phyloP scores from a whole-genome alignment of 92 coral and sea anemone species.

The Nematostella vectensis region DNA sequence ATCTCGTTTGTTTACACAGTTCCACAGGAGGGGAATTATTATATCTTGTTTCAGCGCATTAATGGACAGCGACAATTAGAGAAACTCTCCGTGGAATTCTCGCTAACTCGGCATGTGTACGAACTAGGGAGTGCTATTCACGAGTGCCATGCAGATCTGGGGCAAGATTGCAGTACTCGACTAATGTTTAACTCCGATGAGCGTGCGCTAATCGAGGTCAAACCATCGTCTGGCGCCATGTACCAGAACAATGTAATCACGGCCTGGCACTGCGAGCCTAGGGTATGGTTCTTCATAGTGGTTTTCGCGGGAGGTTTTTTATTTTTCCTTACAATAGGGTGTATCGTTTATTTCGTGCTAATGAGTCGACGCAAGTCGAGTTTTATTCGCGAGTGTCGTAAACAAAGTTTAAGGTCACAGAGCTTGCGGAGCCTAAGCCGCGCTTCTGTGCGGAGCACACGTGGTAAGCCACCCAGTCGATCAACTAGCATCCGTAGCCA shows the following conservation, averaged over 20 bases:
- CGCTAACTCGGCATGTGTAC: constrained; percentile 45
- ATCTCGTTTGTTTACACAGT: constrained; percentile 48
- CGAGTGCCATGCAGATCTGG: constrained; percentile 44
- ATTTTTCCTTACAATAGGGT: constrained; percentile 14
- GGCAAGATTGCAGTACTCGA: constrained; percentile 43
- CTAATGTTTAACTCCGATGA: constrained; percentile 66
- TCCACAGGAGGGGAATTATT: constrained; percentile 47
- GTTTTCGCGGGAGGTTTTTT: constrained; percentile 59
- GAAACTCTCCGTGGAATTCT: constrained; percentile 26
- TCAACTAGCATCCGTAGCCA: constrained; percentile 51
- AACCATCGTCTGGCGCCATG: constrained; percentile 14
- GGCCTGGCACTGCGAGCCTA: constrained; percentile 70
- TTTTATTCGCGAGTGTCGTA: constrained; percentile 1
- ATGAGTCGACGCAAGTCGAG: constrained; percentile 23
- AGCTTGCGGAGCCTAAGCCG: constrained; percentile 2
- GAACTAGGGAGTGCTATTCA: constrained; percentile 42
- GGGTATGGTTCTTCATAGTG: constrained; percentile 72
- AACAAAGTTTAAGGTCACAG: constrained; percentile 18
- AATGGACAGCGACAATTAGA: constrained; percentile 28
- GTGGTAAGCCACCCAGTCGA: constrained; percentile 45
- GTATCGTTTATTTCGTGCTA: constrained; percentile 32
- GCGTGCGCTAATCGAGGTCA: constrained; percentile 47
- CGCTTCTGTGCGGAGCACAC: constrained; percentile 4
- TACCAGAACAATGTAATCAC: constrained; percentile 31
- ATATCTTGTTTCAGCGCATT: constrained; percentile 47